These are phyloP conservation scores for Falco novaeseelandiae DNA, from an alignment of 2,797 vertebrate species.

Conservation along the genomic window DNA sequence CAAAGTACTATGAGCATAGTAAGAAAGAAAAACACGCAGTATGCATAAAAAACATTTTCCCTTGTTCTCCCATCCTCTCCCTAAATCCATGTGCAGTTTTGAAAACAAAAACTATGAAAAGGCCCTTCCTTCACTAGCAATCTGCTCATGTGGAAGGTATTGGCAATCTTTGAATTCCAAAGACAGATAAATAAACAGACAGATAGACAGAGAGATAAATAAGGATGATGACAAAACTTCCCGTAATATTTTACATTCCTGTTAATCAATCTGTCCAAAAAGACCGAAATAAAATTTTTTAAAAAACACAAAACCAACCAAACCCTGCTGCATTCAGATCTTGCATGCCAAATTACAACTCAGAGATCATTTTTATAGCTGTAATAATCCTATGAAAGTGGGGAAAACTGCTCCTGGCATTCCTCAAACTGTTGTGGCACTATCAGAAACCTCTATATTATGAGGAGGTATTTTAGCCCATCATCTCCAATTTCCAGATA, in stretches of 20 bases:
- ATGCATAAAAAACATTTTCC: neutral
- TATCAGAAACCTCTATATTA: slow-evolving; percentile 7
- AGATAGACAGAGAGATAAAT: neutral
- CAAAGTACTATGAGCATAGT: neutral
- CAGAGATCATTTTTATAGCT: slow-evolving; percentile 9
- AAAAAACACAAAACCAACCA: neutral
- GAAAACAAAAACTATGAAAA: neutral
- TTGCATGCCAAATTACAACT: neutral
- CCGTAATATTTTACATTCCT: neutral
- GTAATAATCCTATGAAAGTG: slow-evolving; percentile 11
- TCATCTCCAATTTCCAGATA: slow-evolving; percentile 55
- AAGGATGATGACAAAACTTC: neutral
- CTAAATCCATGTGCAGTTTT: neutral
- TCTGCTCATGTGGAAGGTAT: neutral
- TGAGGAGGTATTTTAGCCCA: neutral
- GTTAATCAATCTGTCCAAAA: neutral
- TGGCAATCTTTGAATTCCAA: neutral
- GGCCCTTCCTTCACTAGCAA: neutral
- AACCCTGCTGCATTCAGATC: neutral
- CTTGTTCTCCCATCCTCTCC: neutral
- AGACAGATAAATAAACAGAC: neutral
- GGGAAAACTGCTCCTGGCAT: slow-evolving; percentile 20
- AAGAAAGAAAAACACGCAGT: neutral
- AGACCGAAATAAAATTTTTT: neutral
- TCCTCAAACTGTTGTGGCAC: neutral